Evolutionary conservation across 1,140 invertebrate genomes (phyloP), one percentile per base, ranked within the genome.

Genomic region (Pinna nobilis): DNA sequence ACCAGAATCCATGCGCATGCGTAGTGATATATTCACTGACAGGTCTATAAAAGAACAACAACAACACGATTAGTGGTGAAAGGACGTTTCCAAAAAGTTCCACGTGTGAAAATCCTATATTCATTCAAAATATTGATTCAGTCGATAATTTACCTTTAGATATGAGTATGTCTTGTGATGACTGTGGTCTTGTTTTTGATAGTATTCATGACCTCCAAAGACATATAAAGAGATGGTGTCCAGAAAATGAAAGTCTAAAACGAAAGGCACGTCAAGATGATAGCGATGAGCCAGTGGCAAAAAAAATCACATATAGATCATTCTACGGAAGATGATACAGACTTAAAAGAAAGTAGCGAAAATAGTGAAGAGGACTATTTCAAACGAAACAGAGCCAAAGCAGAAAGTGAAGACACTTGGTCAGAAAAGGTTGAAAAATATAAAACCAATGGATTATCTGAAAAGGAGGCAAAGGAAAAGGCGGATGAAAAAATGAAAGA

Each of bases 211-310:
- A 60, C 35, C 32, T 60, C n/a, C n/a, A n/a, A n/a, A n/a, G n/a
- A n/a, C 39, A 63, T 47, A 47, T 63, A 25, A 63, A 63, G 37
- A 28, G 41, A 41, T 41, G 39, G 60, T 47, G 60, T 25, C 5
- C 37, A 23, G 60, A n/a, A n/a, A 30, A 60, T 32, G 28, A 60
- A 1, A 60, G 23, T 23, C 18, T 13, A 13, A 59, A 28, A 68
- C 23, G 37, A 47, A 53, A 51, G 20, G 15, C 20, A 55, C 18
- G 35, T n/a, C 15, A 25, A 33, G 18, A 47, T 47, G 60, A 72
- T 59, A 0, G 15, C 35, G 53, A 50, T 51, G n/a, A 65, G 51
- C n/a, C 61, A 66, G 51, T n/a, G n/a, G n/a, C n/a, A 37, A 59
- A 35, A 28, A 37, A 64, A 23, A 23, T 49, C 25, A 60, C 55